These are phyloP conservation scores for Microcebus griseorufus DNA, from an alignment of 2,113 vertebrate species.

Conservation along the genomic window DNA sequence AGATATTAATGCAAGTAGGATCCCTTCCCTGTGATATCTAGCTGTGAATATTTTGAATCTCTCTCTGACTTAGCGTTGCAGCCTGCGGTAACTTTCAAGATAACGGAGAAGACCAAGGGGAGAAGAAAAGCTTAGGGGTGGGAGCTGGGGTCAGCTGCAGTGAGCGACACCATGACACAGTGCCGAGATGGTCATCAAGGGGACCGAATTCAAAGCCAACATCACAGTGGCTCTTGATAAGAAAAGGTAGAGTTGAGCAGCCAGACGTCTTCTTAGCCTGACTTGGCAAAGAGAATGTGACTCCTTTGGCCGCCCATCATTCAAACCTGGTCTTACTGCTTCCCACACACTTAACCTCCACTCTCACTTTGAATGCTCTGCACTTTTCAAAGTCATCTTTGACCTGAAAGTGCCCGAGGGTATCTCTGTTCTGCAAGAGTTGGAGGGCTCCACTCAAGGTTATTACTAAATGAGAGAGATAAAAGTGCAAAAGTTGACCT, in stretches of 20 bases:
- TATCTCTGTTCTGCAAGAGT: conserved; percentile 69
- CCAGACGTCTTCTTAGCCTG: not conserved
- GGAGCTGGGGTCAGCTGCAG: not conserved
- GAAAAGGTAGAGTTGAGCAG: not conserved
- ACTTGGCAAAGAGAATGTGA: not conserved
- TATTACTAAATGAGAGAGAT: conserved; percentile 73
- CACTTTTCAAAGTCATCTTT: conserved; percentile 77
- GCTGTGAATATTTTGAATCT: not conserved
- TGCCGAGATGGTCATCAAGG: not conserved
- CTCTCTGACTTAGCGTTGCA: not conserved
- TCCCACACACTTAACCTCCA: conserved; percentile 67
- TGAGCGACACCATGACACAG: not conserved
- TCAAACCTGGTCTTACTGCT: conserved; percentile 53
- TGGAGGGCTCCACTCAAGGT: conserved; percentile 73
- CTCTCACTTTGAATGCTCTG: conserved; percentile 66
- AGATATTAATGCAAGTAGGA: not conserved
- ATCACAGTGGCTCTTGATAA: not conserved
- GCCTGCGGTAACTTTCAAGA: not conserved
- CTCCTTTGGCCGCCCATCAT: conserved; percentile 31
- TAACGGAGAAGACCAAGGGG: not conserved
- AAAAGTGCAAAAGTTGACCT: conserved; percentile 71
- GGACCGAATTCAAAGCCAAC: not conserved
- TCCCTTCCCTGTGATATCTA: not conserved
- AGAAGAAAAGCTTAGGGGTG: not conserved
- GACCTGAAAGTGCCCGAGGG: conserved; percentile 70